A percentile compares a stretch with the other conserved stretches of the same genome.
phyloP scores from a whole-genome alignment of 2,113 vertebrate genomes.

The Murina feae region DNA sequence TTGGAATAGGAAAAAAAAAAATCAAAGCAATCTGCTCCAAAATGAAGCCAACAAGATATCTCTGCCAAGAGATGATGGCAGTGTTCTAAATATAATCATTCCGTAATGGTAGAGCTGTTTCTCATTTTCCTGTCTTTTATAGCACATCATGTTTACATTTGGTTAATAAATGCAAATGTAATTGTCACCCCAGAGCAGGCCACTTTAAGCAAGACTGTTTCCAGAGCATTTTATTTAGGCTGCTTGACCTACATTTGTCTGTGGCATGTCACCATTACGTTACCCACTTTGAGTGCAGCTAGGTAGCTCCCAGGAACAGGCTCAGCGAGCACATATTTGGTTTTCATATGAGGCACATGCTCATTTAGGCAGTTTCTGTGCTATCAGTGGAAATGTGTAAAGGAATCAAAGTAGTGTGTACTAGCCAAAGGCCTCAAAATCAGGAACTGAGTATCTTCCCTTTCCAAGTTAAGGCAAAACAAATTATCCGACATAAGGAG shows the following conservation, averaged over 20 bases:
- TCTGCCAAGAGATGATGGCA: constrained; percentile 56
- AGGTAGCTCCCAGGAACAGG: neutral
- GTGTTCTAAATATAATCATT: constrained; percentile 46
- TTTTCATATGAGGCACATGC: neutral
- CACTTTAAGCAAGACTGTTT: neutral
- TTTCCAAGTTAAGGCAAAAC: neutral
- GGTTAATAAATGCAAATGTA: constrained; percentile 27
- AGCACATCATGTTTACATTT: constrained; percentile 23
- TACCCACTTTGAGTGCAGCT: neutral
- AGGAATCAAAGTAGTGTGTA: neutral
- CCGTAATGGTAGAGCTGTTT: neutral
- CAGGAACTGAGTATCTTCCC: neutral
- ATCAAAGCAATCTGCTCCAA: constrained; percentile 62
- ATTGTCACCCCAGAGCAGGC: neutral
- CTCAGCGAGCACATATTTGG: neutral
- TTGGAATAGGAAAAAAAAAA: neutral
- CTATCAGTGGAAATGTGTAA: neutral
- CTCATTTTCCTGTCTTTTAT: constrained; percentile 14
- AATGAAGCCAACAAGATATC: constrained; percentile 48
- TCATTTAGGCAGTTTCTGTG: neutral
- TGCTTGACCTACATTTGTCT: neutral
- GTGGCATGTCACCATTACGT: neutral
- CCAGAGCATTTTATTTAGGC: neutral
- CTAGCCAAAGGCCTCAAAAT: neutral
- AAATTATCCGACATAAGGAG: neutral